phyloP scores from a whole-genome alignment of 2,113 vertebrate genomes.

The Sturnira hondurensis region DNA sequence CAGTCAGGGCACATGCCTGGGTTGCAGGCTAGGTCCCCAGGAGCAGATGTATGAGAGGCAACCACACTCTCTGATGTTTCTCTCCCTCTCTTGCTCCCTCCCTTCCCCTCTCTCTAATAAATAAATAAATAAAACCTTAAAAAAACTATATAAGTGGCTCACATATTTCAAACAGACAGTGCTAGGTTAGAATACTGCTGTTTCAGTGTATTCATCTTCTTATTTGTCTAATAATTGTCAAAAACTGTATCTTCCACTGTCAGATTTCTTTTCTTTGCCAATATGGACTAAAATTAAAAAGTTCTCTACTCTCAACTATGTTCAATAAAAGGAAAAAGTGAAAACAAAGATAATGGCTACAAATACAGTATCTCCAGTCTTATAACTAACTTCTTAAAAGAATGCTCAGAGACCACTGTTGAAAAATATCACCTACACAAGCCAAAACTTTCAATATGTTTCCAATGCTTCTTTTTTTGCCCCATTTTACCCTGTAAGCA shows the following conservation, averaged over 20 bases:
- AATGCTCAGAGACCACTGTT: neutral
- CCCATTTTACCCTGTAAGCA: neutral
- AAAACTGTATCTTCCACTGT: neutral
- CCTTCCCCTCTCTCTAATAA: too few relatives aligned
- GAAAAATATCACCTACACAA: neutral
- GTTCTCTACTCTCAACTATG: neutral
- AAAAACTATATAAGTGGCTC: neutral
- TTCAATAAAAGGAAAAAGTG: neutral
- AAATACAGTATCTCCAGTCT: neutral
- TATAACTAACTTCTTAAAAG: neutral
- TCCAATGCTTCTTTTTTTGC: neutral
- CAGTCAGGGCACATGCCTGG: too few relatives aligned
- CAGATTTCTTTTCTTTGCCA: neutral
- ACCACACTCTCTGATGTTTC: too few relatives aligned
- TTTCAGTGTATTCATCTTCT: neutral
- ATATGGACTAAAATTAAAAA: neutral
- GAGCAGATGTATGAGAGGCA: too few relatives aligned
- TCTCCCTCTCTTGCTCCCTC: too few relatives aligned
- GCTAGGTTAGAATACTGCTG: neutral
- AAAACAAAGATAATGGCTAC: neutral
- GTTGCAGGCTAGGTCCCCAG: too few relatives aligned
- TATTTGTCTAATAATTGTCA: neutral
- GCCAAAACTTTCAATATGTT: neutral
- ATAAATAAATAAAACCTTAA: too few relatives aligned
- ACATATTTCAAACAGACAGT: neutral